Conservation (phyloP, 1,140 invertebrate species). For the Tribolium castaneum region DNA sequence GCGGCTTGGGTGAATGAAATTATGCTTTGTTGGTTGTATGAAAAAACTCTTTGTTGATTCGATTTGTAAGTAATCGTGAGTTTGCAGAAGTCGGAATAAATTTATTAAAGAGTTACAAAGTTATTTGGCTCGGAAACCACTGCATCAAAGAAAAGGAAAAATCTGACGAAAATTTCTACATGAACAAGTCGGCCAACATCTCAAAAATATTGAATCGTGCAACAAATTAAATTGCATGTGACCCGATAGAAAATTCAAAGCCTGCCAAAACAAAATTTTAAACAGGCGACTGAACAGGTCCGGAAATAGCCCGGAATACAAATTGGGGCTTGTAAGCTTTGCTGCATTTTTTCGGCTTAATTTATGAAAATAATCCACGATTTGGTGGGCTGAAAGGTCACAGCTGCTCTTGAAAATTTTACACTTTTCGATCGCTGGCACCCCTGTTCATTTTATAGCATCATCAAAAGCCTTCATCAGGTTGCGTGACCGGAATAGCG, state of each 20-base stretch:
- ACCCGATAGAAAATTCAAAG: conserved; percentile 14
- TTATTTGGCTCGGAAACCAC: neutral
- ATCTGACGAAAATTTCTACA: conserved; percentile 5
- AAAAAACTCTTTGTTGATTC: neutral
- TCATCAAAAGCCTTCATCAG: conserved; percentile 44
- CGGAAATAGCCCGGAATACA: conserved; percentile 36
- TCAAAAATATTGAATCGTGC: conserved; percentile 19
- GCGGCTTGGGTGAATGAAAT: neutral
- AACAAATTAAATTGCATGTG: conserved; percentile 31
- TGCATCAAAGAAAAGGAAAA: conserved; percentile 7
- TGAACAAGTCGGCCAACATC: conserved; percentile 1
- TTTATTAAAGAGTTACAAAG: conserved; percentile 4
- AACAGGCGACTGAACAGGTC: conserved; percentile 15
- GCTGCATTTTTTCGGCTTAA: conserved; percentile 22
- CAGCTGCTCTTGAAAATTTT: conserved; percentile 39
- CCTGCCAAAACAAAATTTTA: conserved; percentile 32
- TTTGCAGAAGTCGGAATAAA: neutral
- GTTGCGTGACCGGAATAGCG: conserved; percentile 39
- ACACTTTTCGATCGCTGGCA: conserved; percentile 39
- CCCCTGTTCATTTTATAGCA: conserved; percentile 41
- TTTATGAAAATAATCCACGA: neutral
- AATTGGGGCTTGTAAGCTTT: conserved; percentile 11
- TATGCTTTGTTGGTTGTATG: neutral
- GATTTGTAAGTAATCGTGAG: neutral
- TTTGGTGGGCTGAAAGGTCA: neutral